Base-by-base conservation (phyloP, 35 echinoderm and acorn worm genomes). In the Ptychodera flava region DNA sequence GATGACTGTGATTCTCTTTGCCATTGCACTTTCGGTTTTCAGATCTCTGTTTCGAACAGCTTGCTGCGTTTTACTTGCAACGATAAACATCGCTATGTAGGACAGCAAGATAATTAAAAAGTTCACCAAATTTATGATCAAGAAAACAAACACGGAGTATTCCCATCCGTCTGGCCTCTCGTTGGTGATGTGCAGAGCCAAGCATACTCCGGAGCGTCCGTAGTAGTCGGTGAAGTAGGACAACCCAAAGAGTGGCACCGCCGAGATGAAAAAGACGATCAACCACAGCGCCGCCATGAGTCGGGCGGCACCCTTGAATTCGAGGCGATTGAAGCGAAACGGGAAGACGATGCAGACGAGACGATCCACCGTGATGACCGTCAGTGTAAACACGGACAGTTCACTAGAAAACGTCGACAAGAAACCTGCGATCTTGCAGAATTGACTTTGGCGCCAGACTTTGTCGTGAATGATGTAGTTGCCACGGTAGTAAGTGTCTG, bases 341-440 rank as follows among this genome's bases (percentile, higher is more conserved):
- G 96, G 96, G 52, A 99, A 99, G 30, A 99, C 88, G 32, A 99
- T 99, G 0, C 90, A 94, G 2, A 90, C 85, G 0, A 99, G 75
- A 10, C 96, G 85, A 35, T 99, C 92, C 28, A 99, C 77, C 1
- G 96, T 99, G 33, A 99, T 99, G 35, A 99, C 91, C 12, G 96
- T 99, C 38, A 99, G 76, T 38, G 92, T 99, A 45, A 99, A 87
- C 30, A 99, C 96, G 35, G 96, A 99, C 22, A 99, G 78, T 79
- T 99, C 96, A 76, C 96, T 99, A 27, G 96, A 99, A 38, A 99
- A 99, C 0, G 96, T 99, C 28, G 96, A 99, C 29, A 99, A 36
- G 79, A 99, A 99, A 10, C 96, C 96, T 15, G 92, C 92, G 32
- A 99, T 92, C 83, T 88, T 89, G 82, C 96, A 99, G 29, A 94